Conservation (phyloP, 2,797 vertebrate species). For the Simalia tracyae region DNA sequence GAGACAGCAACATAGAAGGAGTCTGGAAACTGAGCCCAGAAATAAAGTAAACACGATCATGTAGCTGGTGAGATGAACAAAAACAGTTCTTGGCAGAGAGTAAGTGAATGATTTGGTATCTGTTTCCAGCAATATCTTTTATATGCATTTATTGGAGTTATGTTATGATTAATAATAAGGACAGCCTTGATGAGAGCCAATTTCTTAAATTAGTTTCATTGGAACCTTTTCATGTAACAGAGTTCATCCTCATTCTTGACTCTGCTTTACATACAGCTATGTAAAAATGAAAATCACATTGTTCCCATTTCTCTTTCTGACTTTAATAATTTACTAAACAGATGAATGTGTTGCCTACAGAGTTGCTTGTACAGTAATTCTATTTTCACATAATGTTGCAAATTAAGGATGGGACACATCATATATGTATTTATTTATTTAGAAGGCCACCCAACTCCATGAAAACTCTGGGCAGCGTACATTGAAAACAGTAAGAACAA, state of each 20-base stretch:
- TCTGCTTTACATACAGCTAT: conserved; percentile 15
- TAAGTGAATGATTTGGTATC: not conserved
- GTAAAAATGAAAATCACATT: not conserved
- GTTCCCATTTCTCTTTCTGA: conserved; percentile 20
- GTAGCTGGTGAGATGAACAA: not conserved
- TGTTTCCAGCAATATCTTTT: not conserved
- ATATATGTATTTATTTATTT: not conserved
- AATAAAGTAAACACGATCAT: conserved; percentile 3
- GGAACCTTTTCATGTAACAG: conserved; percentile 27
- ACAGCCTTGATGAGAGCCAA: conserved; percentile 23
- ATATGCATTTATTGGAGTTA: not conserved
- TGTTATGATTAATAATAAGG: conserved; percentile 18
- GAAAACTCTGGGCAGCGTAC: not conserved
- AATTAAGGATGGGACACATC: not conserved
- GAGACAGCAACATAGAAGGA: not conserved
- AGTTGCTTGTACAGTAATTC: not conserved
- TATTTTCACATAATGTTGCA: not conserved
- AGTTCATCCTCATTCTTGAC: conserved; percentile 47
- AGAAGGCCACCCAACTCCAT: not conserved
- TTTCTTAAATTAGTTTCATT: conserved; percentile 44
- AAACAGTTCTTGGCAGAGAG: not conserved
- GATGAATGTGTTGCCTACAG: not conserved
- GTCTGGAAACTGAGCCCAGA: not conserved
- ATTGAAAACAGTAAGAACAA: not conserved
- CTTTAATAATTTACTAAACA: conserved; percentile 42